phyloP scores from a whole-genome alignment of 2,113 vertebrate species.

The Calidris pugnax region DNA sequence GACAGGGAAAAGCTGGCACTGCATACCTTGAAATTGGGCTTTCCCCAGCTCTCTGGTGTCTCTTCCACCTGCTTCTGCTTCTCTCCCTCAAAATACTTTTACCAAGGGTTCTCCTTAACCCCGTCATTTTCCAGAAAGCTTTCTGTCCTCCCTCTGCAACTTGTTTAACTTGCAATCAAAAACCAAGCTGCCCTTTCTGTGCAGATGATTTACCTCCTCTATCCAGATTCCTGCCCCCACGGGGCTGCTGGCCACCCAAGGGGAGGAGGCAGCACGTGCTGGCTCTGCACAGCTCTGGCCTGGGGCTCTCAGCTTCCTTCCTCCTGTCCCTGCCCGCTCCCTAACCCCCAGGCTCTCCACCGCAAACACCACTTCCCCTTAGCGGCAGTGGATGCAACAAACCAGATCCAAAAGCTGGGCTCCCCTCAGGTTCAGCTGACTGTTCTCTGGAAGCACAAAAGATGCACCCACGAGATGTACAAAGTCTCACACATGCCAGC shows the following conservation, averaged over 20 bases:
- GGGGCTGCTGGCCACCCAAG: rapidly evolving
- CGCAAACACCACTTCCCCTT: rapidly evolving
- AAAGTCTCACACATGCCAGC: background rate
- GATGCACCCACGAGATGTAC: rapidly evolving
- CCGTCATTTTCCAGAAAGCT: background rate
- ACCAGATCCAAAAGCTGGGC: background rate
- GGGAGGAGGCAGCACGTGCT: rapidly evolving
- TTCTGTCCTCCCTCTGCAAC: background rate
- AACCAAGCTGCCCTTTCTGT: background rate
- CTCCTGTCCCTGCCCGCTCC: rapidly evolving
- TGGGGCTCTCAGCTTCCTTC: background rate
- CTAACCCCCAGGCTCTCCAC: background rate
- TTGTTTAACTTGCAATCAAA: background rate
- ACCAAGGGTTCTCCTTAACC: background rate
- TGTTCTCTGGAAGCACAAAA: background rate
- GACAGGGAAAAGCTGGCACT: background rate
- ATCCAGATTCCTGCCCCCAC: no score
- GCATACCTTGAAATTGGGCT: rapidly evolving
- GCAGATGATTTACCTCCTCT: no score
- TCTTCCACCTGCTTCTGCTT: background rate
- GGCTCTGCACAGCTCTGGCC: background rate
- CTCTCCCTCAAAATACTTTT: background rate
- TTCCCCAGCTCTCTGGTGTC: background rate
- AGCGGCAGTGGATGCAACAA: rapidly evolving
- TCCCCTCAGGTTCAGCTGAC: background rate